These are phyloP conservation scores for Onychorhynchus coronatus DNA, from an alignment of 2,113 vertebrate species.

Conservation along the genomic window DNA sequence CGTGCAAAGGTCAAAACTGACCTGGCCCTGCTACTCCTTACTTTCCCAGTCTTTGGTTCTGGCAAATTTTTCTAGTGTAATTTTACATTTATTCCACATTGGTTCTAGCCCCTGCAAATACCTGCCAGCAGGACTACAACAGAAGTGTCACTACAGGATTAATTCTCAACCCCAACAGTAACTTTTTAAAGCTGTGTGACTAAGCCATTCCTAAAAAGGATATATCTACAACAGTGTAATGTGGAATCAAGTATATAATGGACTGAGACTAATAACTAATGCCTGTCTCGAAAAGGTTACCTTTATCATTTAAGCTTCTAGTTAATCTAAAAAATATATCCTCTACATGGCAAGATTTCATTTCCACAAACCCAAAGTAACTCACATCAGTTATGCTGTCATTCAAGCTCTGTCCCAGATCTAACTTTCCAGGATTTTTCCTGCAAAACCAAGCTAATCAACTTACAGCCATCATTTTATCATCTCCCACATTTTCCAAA, in stretches of 20 bases:
- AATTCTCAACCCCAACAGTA: not conserved
- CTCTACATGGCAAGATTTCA: not conserved
- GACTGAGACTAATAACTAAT: not conserved
- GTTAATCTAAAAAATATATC: not conserved
- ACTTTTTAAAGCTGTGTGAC: not conserved
- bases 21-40: not conserved
- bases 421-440: not conserved
- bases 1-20: not conserved
- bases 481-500: not conserved
- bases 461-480: not conserved
- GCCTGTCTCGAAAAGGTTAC: not conserved
- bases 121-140: not conserved
- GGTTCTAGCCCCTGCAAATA: not conserved
- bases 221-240: not conserved
- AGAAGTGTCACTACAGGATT: not conserved
- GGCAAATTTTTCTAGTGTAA: not conserved
- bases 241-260: not conserved
- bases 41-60: not conserved
- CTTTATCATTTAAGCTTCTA: not conserved
- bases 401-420: not conserved
- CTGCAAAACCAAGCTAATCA: not conserved
- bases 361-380: not conserved
- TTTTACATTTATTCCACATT: not conserved
- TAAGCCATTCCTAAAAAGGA: not conserved
- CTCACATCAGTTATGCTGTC: not conserved